Evolutionary conservation across 1,140 invertebrate species (phyloP).

Genomic region (Phymorhynchus buccinoides): DNA sequence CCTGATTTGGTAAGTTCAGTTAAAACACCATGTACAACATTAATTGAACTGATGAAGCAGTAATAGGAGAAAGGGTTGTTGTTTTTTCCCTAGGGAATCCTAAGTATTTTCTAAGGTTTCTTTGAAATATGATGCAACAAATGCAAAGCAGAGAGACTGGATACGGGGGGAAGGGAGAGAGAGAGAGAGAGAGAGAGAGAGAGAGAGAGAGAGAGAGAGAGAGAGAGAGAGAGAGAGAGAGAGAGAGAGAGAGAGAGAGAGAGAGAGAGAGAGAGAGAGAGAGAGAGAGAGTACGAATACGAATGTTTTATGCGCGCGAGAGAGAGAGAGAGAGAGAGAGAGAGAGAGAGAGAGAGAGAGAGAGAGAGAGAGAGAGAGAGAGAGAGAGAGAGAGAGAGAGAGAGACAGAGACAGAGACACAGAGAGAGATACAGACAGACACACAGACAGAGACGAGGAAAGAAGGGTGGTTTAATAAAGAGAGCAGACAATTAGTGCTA

Average conservation of each 20-base stretch:
- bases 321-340: slow-evolving; percentile 24
- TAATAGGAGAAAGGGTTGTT: too few relatives aligned
- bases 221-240: slow-evolving; percentile 38
- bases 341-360: slow-evolving; percentile 37
- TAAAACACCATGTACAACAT: too few relatives aligned
- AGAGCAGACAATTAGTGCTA: too few relatives aligned
- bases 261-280: slow-evolving; percentile 37
- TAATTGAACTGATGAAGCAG: too few relatives aligned
- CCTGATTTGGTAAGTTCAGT: too few relatives aligned
- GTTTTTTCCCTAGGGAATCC: too few relatives aligned
- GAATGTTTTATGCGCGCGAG: too few relatives aligned
- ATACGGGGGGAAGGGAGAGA: background rate
- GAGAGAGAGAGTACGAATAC: too few relatives aligned
- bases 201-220: slow-evolving; percentile 30
- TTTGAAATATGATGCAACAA: too few relatives aligned
- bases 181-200: slow-evolving; percentile 33
- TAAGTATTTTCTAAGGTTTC: too few relatives aligned
- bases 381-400: slow-evolving; percentile 39
- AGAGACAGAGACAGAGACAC: background rate
- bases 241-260: slow-evolving; percentile 25
- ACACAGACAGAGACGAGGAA: background rate
- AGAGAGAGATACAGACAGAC: background rate
- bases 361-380: slow-evolving; percentile 43
- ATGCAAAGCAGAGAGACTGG: too few relatives aligned
- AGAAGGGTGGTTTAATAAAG: background rate